Evolutionary conservation across 2,797 vertebrate species (phyloP).

Genomic region (Myiothlypis chrysogaster): DNA sequence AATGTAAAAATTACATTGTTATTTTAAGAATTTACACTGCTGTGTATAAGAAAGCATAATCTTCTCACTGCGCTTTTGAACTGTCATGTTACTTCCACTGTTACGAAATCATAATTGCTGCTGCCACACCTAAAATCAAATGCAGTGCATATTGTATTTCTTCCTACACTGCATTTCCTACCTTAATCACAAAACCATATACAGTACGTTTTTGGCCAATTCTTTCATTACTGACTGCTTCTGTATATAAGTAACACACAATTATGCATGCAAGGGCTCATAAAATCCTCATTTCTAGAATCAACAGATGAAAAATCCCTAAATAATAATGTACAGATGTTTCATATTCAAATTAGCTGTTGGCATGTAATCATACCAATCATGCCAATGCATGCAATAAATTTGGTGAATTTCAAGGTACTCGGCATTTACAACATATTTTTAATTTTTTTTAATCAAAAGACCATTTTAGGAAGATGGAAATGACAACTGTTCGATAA

Average conservation of each 20-base stretch:
- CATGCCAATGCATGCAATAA: slow-evolving; percentile 44
- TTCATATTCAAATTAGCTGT: slow-evolving; percentile 76
- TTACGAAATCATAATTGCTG: slow-evolving; percentile 37
- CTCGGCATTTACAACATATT: slow-evolving; percentile 17
- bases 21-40: slow-evolving; percentile 66
- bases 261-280: slow-evolving; percentile 67
- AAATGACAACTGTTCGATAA: slow-evolving; percentile 25
- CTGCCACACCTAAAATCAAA: slow-evolving; percentile 53
- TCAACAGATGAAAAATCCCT: slow-evolving; percentile 75
- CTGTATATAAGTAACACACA: slow-evolving; percentile 45
- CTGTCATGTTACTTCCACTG: slow-evolving; percentile 31
- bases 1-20: slow-evolving; percentile 62
- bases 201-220: slow-evolving; percentile 26
- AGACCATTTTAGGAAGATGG: neutral
- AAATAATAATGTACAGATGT: slow-evolving; percentile 80
- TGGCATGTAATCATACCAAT: slow-evolving; percentile 71
- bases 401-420: slow-evolving; percentile 66
- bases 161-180: neutral
- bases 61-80: slow-evolving; percentile 54
- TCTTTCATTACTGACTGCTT: slow-evolving; percentile 54
- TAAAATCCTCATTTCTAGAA: slow-evolving; percentile 73
- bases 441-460: neutral
- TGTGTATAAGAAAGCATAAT: slow-evolving; percentile 41
- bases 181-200: slow-evolving; percentile 37
- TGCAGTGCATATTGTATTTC: neutral